Conservation (phyloP, 2,888 invertebrate genomes). For the Gastrophysa polygoni region DNA sequence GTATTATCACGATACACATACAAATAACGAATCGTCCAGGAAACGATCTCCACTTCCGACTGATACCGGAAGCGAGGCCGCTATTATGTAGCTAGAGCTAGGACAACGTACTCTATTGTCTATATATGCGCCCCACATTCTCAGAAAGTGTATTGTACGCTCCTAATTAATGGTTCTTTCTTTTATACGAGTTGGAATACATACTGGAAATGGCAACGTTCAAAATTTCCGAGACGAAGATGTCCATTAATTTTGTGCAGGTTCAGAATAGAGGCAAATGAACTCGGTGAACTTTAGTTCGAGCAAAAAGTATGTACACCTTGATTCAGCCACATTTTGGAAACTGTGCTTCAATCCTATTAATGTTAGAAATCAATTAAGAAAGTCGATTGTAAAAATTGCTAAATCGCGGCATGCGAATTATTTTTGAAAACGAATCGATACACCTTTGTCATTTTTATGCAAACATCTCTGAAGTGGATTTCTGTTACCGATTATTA, state of each 20-base stretch:
- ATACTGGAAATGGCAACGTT: not conserved
- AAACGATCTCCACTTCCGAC: slow-evolving; percentile 30
- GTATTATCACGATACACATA: slow-evolving; percentile 13
- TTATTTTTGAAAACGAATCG: no score
- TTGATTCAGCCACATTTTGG: no score
- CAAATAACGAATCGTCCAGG: slow-evolving; percentile 23
- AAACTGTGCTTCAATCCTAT: no score
- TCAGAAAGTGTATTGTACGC: slow-evolving; percentile 8
- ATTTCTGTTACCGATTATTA: no score
- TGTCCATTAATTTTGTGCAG: not conserved
- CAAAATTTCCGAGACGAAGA: not conserved
- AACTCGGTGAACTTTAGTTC: no score
- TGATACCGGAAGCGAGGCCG: slow-evolving; percentile 21
- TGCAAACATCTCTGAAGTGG: no score
- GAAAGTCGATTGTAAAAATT: no score
- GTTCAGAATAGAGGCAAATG: not conserved
- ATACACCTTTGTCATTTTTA: no score
- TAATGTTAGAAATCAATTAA: no score
- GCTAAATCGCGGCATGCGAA: no score
- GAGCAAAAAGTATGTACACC: no score
- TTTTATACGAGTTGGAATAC: not conserved
- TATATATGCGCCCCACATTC: not conserved
- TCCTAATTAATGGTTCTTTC: not conserved
- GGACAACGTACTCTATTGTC: slow-evolving; percentile 21
- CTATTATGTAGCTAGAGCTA: slow-evolving; percentile 22